These are phyloP conservation scores for Phengaris alcon DNA, from an alignment of 2,888 invertebrate species.

Conservation along the genomic window DNA sequence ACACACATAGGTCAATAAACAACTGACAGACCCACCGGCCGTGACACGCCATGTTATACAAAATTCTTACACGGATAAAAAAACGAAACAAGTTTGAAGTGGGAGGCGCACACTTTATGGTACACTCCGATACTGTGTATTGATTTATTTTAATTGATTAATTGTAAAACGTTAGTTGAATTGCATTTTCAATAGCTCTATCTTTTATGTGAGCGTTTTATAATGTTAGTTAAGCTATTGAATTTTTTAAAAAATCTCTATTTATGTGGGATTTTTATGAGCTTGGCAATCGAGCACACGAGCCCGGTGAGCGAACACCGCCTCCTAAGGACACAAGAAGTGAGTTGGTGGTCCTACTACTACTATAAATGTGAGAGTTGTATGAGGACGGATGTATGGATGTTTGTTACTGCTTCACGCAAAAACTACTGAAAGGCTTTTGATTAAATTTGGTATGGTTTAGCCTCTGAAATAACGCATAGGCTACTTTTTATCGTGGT, in stretches of 20 bases:
- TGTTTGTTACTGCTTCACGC: too few relatives aligned
- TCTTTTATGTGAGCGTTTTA: background rate
- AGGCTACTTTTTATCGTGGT: too few relatives aligned
- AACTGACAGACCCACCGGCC: slow-evolving; percentile 40
- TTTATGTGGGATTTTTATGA: background rate
- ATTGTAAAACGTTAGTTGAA: background rate
- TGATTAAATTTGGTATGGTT: too few relatives aligned
- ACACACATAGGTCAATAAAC: slow-evolving; percentile 21
- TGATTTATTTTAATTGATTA: slow-evolving; percentile 8
- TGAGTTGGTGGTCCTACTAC: background rate
- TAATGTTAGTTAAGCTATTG: background rate
- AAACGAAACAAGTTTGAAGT: slow-evolving; percentile 37
- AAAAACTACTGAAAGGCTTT: too few relatives aligned
- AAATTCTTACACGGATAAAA: slow-evolving; percentile 52
- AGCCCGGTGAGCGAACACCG: background rate
- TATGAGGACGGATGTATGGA: too few relatives aligned
- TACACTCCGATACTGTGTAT: background rate
- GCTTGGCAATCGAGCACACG: background rate
- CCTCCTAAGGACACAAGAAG: background rate
- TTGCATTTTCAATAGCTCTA: background rate
- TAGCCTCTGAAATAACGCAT: too few relatives aligned
- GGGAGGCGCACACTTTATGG: slow-evolving; percentile 1
- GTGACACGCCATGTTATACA: slow-evolving; percentile 51
- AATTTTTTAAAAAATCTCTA: too few relatives aligned
- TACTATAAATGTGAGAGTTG: too few relatives aligned